Evolutionary conservation across 2,113 vertebrate genomes (phyloP).

Genomic region (Elephantulus edwardii): DNA sequence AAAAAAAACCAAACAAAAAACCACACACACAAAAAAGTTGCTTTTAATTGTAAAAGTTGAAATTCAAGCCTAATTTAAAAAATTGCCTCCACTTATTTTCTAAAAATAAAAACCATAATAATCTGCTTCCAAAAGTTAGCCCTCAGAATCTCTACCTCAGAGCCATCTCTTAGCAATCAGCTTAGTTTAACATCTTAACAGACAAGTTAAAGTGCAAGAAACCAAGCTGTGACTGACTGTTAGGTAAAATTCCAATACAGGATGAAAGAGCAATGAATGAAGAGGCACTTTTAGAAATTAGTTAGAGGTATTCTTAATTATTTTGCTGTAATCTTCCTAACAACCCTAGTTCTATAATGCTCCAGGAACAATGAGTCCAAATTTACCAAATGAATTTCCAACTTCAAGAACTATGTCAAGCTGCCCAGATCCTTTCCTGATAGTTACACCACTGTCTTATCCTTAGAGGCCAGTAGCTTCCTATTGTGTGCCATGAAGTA

Average conservation of each 20-base stretch:
- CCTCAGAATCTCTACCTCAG: not conserved
- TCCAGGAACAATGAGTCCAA: not conserved
- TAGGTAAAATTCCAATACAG: not conserved
- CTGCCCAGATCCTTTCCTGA: not conserved
- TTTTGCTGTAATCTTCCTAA: not conserved
- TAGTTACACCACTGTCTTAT: not conserved
- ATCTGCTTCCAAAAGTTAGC: not conserved
- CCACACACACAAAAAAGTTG: conserved; percentile 1
- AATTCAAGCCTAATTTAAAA: not conserved
- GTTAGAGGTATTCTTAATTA: not conserved
- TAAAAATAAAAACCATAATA: not conserved
- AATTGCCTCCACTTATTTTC: not conserved
- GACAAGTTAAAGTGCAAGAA: not conserved
- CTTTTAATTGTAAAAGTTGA: conserved; percentile 21
- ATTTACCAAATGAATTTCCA: conserved; percentile 13
- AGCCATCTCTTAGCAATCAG: not conserved
- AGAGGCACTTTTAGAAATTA: not conserved
- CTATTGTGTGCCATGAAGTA: no score
- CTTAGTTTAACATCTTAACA: not conserved
- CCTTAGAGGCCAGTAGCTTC: not conserved
- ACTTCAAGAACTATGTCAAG: not conserved
- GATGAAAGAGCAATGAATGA: not conserved
- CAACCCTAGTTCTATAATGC: not conserved
- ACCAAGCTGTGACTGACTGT: not conserved
- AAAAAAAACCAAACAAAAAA: no score